These are phyloP conservation scores for Saxidomus purpurata DNA, from an alignment of 1,140 invertebrate species.

Conservation along the genomic window DNA sequence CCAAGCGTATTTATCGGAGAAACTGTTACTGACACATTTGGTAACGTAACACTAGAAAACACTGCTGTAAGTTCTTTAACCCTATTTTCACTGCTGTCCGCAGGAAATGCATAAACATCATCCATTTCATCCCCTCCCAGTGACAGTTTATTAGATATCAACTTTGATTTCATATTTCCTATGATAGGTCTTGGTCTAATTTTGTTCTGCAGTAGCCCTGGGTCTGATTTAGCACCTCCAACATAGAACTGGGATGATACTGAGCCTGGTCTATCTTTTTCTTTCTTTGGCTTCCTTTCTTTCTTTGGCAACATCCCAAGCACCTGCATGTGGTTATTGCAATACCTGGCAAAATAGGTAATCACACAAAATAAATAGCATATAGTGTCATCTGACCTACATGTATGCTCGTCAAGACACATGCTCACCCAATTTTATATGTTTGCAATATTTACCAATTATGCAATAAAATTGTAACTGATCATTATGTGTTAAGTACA, in stretches of 20 bases:
- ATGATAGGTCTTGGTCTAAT: conserved; percentile 84
- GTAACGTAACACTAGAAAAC: conserved; percentile 33
- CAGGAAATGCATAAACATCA: conserved; percentile 89
- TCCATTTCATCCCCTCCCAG: conserved; percentile 80
- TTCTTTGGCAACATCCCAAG: conserved; percentile 88
- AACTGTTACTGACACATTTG: conserved; percentile 43
- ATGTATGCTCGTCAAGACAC: no score
- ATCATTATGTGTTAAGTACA: no score
- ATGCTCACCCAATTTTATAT: no score
- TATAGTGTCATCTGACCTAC: no score
- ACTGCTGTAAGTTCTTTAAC: conserved; percentile 45
- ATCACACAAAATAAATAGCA: no score
- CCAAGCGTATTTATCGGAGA: conserved; percentile 47
- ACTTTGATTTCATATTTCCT: conserved; percentile 87
- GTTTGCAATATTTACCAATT: no score
- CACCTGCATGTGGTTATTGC: conserved; percentile 89
- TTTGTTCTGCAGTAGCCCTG: conserved; percentile 44
- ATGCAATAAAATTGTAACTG: no score
- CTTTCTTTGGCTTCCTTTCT: conserved; percentile 87
- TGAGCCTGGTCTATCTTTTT: conserved; percentile 84
- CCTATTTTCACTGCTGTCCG: conserved; percentile 61
- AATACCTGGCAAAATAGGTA: conserved; percentile 85
- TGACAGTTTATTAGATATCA: conserved; percentile 73
- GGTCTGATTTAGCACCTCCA: conserved; percentile 41
- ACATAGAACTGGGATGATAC: conserved; percentile 27